phyloP scores from a whole-genome alignment of 2,888 invertebrate genomes.

The Aphidoletes aphidimyza region DNA sequence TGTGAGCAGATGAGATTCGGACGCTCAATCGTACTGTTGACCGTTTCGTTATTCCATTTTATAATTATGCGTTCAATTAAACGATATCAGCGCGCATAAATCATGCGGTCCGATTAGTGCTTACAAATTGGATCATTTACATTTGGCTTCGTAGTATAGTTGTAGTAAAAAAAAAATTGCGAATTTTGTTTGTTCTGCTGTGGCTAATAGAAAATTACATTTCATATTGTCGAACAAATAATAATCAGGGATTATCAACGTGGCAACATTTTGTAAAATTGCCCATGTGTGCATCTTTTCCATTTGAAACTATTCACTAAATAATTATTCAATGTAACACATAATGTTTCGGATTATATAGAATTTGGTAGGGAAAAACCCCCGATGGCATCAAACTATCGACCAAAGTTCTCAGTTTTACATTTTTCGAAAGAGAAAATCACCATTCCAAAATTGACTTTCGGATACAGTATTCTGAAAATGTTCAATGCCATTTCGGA shows the following conservation, averaged over 20 bases:
- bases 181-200: neutral
- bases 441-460: no score
- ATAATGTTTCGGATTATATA: neutral
- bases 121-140: slow-evolving; percentile 46
- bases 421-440: no score
- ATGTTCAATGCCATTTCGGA: neutral
- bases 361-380: neutral
- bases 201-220: slow-evolving; percentile 43
- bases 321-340: neutral
- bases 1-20: neutral
- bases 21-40: neutral
- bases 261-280: slow-evolving; percentile 2
- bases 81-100: slow-evolving; percentile 27
- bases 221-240: slow-evolving; percentile 15
- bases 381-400: neutral
- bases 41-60: slow-evolving; percentile 34
- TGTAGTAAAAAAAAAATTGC: neutral
- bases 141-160: neutral
- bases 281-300: neutral
- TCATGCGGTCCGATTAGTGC: slow-evolving; percentile 49
- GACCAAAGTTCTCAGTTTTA: neutral
- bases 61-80: slow-evolving; percentile 23
- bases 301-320: neutral
- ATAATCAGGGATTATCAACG: slow-evolving; percentile 40
- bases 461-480: no score